A percentile compares a stretch with the other conserved stretches of the same genome.
Conservation (phyloP, 2,113 vertebrate species). For the Nanger granti region DNA sequence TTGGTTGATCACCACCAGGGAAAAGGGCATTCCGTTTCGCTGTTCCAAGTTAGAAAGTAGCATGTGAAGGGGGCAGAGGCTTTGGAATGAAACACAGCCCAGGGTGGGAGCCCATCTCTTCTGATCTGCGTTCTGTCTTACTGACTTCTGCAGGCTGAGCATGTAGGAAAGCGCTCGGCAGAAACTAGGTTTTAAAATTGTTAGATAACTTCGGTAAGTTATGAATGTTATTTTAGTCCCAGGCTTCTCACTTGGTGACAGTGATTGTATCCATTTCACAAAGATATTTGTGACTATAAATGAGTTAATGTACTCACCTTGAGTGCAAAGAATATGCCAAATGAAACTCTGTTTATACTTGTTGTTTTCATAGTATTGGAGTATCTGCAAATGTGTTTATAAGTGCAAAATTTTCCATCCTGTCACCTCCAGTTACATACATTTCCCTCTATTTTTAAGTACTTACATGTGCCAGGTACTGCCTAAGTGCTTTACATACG, state of each 20-base stretch:
- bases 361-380: not conserved
- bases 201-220: not conserved
- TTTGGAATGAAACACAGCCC: not conserved
- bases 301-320: not conserved
- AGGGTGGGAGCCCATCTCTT: not conserved
- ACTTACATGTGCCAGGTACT: not conserved
- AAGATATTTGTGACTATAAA: not conserved
- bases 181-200: not conserved
- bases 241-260: not conserved
- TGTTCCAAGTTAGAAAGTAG: slow-evolving; percentile 35
- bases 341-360: not conserved
- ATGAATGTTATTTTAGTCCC: not conserved
- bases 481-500: not conserved
- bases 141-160: not conserved
- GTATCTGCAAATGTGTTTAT: not conserved
- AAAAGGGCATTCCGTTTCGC: slow-evolving; percentile 37
- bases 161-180: not conserved
- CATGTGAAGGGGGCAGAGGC: not conserved
- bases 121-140: not conserved
- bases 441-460: not conserved
- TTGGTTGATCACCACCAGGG: not conserved
- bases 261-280: not conserved
- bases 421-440: not conserved
- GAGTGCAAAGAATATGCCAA: not conserved
- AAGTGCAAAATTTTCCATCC: not conserved